Evolutionary conservation across 1,140 invertebrate genomes (phyloP), one percentile per base, ranked within the genome.

Genomic region (Solen grandis): DNA sequence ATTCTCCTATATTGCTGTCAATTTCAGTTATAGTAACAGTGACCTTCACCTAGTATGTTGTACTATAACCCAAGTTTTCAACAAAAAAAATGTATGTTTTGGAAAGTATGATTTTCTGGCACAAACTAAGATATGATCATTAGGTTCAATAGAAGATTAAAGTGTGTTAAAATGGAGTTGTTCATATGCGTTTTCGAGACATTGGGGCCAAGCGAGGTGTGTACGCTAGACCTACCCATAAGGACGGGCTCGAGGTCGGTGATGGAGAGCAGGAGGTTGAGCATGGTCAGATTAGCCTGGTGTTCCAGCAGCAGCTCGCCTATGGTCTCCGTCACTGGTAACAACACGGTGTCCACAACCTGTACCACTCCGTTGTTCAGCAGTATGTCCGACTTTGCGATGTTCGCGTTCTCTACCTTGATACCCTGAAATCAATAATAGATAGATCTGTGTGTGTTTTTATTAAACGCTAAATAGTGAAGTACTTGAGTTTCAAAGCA

Each of bases 361-460:
- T 74, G 57, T 19, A 74, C 22, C 5, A 74, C 41, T 25, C 70
- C 70, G 31, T 74, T 74, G 33, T 74, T 74, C 33, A 74, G 27
- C 25, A 74, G 59, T 22, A 74, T 62, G 22, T 74, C 70, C 54
- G 38, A 5, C 13, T 36, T 50, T 2, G 55, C n/a, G 14, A 29
- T 19, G 3, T 46, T 27, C 5, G 35, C 57, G 25, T 41, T 62
- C 10, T 74, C 29, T n/a, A 74, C 35, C 27, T n/a, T 27, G 0
- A 74, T 16, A 2, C 55, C 35, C 70, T 74, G n/a, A 66, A 38
- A 5, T 41, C 10, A 66, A 4, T 2, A 46, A 63, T 33, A 63
- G 14, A 31, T 59, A 22, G 10, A 14, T 59, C 55, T 10, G 8
- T 59, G 14, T 14, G 10, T 13, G 55, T 59, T 59, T 59, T 59